Evolutionary conservation across 2,888 invertebrate genomes (phyloP).

Genomic region (Drosophila picticornis): DNA sequence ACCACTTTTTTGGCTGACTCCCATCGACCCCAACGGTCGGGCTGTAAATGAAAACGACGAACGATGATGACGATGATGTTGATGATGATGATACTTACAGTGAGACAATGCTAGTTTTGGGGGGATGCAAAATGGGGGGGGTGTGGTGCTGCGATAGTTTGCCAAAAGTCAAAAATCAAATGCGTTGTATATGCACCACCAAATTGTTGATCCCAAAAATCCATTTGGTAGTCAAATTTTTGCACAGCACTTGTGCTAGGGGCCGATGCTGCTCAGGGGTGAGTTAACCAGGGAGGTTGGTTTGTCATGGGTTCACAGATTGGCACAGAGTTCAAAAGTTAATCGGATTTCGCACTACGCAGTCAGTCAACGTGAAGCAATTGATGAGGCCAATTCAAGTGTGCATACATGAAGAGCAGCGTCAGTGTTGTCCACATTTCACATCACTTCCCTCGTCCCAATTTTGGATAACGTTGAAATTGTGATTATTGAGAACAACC

Average conservation of each 20-base stretch:
- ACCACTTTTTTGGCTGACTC: constrained; percentile 62
- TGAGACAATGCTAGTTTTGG: constrained; percentile 48
- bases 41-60: constrained; percentile 74
- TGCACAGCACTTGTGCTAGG: constrained; percentile 29
- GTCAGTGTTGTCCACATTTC: constrained; percentile 6
- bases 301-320: not conserved
- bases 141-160: constrained; percentile 1
- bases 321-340: constrained; percentile 59
- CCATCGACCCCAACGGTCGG: constrained; percentile 24
- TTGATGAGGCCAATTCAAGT: constrained; percentile 77
- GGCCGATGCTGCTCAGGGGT: not conserved
- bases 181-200: constrained; percentile 50
- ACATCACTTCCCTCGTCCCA: not conserved
- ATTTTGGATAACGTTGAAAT: not conserved
- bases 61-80: constrained; percentile 1
- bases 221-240: constrained; percentile 74
- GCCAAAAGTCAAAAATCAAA: constrained; percentile 55
- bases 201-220: constrained; percentile 55
- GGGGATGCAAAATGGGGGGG: not conserved
- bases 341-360: constrained; percentile 73
- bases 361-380: constrained; percentile 77
- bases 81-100: constrained; percentile 53
- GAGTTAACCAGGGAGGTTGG: not conserved
- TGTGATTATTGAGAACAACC: not conserved
- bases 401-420: constrained; percentile 61